Percentiles rank a stretch among this genome's conserved stretches.
Evolutionary conservation across 2,113 vertebrate species (phyloP).

Genomic region (Dicaeum eximium): DNA sequence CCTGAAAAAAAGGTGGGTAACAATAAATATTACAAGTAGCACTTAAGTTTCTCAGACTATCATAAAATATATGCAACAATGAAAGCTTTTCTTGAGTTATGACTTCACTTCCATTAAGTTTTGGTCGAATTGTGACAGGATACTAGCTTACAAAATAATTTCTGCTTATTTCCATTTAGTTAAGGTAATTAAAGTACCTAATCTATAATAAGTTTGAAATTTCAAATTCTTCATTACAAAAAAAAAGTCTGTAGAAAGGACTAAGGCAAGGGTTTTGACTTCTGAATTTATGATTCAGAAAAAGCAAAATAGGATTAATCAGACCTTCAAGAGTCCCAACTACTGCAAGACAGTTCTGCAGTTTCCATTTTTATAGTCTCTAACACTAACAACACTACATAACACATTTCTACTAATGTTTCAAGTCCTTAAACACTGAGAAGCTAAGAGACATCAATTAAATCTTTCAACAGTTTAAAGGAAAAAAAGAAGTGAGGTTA

Average conservation of each 20-base stretch:
- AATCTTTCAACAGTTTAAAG: neutral
- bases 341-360: neutral
- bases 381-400: neutral
- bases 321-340: neutral
- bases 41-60: neutral
- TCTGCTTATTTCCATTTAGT: neutral
- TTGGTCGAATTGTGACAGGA: neutral
- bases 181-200: neutral
- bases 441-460: neutral
- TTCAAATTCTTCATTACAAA: neutral
- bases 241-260: neutral
- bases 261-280: neutral
- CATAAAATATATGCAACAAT: neutral
- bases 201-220: neutral
- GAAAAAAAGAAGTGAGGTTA: neutral
- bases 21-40: neutral
- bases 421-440: neutral
- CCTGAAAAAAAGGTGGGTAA: neutral
- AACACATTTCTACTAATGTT: neutral
- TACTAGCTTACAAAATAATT: neutral
- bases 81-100: neutral
- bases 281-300: neutral
- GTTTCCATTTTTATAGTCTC: neutral
- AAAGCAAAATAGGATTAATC: neutral
- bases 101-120: neutral